Evolutionary conservation across 2,113 vertebrate species (phyloP).

Genomic region (Mastomys coucha): DNA sequence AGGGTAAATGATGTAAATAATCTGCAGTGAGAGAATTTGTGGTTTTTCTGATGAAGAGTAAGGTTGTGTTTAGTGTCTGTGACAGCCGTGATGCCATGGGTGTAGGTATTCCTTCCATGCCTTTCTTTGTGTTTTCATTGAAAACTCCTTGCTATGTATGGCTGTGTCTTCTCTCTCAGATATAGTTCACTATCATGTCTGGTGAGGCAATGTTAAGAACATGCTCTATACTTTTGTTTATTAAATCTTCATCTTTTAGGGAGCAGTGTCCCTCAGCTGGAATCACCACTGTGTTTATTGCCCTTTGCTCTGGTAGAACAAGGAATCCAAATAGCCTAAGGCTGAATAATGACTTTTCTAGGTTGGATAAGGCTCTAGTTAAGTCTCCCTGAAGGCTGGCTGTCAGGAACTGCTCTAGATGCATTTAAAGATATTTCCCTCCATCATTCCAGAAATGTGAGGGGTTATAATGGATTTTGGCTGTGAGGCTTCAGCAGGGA

Average conservation of each 20-base stretch:
- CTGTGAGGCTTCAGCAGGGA: neutral
- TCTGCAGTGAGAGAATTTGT: neutral
- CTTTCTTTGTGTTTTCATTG: neutral
- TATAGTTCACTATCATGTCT: neutral
- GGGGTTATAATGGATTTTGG: neutral
- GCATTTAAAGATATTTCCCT: neutral
- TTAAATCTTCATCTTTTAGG: neutral
- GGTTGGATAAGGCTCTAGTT: neutral
- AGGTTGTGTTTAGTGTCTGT: neutral
- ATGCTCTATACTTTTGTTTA: neutral
- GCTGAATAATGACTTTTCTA: neutral
- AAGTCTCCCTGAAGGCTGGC: neutral
- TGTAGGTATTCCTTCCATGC: neutral
- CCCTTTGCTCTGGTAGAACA: neutral
- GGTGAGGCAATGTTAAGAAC: neutral
- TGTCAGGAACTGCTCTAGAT: neutral
- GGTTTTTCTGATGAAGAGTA: neutral
- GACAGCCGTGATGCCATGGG: neutral
- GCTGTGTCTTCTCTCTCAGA: neutral
- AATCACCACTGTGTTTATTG: neutral
- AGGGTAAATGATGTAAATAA: neutral
- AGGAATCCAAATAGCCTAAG: neutral
- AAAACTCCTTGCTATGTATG: neutral
- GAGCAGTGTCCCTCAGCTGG: neutral
- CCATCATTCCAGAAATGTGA: neutral